Base-by-base conservation (phyloP, 2,797 vertebrate genomes). In the Takifugu rubripes region DNA sequence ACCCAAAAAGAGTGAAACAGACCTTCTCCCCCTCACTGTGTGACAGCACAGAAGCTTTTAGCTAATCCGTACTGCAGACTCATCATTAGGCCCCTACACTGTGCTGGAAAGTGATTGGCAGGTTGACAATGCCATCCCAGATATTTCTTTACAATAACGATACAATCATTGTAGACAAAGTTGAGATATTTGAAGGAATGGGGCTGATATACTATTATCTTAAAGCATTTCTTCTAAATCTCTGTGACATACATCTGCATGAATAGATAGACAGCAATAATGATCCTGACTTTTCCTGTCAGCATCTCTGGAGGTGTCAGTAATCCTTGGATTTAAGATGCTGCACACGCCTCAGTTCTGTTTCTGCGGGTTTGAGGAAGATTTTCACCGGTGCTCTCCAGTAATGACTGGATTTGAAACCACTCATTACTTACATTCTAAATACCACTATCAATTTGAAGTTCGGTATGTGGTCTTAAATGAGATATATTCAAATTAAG, bases 1-100 rank as follows among this genome's bases (percentile, higher is more conserved):
- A 52, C 56, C 56, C 66, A 66, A 74, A 77, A 82, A 66, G 25
- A 48, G 45, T 49, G 56, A 69, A 66, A 75, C 64, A 42, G 62
- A 68, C 43, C 52, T 44, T 48, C 31, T 64, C 59, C 66, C 48
- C 69, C 60, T 76, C 66, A 43, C 64, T 74, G 83, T 80, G 64
- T 65, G 53, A 73, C 52, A 69, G 55, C 77, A 82, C 81, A 86
- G 81, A 78, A 81, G 68, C 72, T 79, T 86, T 72, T 8, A 21
- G 68, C 70, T 49, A 63, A 76, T 57, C 68, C 55, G 56, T 60
- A 64, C 64, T 79, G 81, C 83, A 69, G 70, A 67, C 63, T 78
- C 74, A 77, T 72, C 64, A 67, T 27, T 16, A 7, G 76, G 46
- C 49, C 44, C 60, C 9, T 48, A 54, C 61, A 66, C 66, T 66